Base-by-base conservation (phyloP, 1,140 invertebrate genomes). In the Drosophila lowei region DNA sequence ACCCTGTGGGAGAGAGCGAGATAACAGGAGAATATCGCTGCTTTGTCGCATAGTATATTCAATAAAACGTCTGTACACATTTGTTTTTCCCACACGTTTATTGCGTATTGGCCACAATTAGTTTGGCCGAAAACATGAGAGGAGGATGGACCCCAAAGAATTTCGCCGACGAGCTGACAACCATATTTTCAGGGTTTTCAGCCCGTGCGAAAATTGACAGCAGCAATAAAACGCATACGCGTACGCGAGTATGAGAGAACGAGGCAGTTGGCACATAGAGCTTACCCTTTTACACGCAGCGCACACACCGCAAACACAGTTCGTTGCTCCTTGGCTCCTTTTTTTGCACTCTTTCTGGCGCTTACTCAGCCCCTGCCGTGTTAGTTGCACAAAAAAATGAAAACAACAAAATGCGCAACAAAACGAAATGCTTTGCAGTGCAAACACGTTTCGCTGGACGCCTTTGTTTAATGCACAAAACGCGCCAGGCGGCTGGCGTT, bases 291-390 rank as follows among this genome's bases (percentile, higher is more conserved):
- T 63, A 49, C 81, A 80, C 81, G 57, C 73, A 81, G 68, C 53
- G 78, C 79, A 53, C 54, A 78, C 78, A 70, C 67, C 68, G 62
- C 79, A 83, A 77, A 83, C 74, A 81, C 79, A 85, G 81, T 85
- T 85, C 81, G 81, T 85, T 85, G 81, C 81, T 85, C 81, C 80
- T 85, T 84, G 80, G 66, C 72, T 85, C 83, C 77, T 79, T 80
- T 85, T 84, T 79, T 85, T 83, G 79, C 79, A 78, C 79, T 83
- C 79, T 81, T 80, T 81, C 72, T 72, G 67, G 67, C 64, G 79
- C 79, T 79, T 76, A 79, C 72, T 85, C 76, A 79, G 79, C 72
- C 80, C 72, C 72, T 62, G 68, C 67, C 72, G 61, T 46, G 34
- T 49, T 47, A 28, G 52, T 64, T 44, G 65, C 47, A n/a, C 15